phyloP scores from a whole-genome alignment of 2,888 invertebrate species.

The Platycnemis pennipes region DNA sequence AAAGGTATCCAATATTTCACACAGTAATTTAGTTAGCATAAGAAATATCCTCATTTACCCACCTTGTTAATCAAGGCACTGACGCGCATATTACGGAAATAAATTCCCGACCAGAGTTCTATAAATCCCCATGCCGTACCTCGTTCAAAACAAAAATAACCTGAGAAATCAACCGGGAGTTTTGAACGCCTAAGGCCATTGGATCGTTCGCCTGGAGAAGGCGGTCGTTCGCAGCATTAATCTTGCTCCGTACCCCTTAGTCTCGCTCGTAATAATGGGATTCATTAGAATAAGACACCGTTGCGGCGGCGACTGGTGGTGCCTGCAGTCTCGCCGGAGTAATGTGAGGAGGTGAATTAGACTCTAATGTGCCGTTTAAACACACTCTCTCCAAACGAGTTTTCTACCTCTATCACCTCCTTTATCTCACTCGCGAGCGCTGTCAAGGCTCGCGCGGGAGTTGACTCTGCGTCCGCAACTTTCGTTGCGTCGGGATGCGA shows the following conservation, averaged over 20 bases:
- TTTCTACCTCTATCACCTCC: neutral
- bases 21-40: too few species aligned
- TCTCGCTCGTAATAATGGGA: neutral
- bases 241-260: neutral
- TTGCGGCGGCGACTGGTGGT: neutral
- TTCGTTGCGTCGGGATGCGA: neutral
- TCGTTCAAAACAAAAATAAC: too few species aligned
- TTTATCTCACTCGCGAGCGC: neutral
- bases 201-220: neutral
- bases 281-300: neutral
- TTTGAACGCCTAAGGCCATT: neutral
- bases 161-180: neutral
- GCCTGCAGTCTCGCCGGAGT: neutral
- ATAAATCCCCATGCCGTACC: too few species aligned
- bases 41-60: too few species aligned
- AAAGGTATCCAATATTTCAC: too few species aligned
- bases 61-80: too few species aligned
- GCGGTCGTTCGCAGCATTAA: neutral
- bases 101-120: too few species aligned
- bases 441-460: neutral
- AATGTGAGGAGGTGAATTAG: neutral
- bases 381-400: neutral
- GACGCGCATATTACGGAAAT: too few species aligned
- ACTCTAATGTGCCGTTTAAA: neutral
- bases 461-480: neutral